A percentile compares a stretch with the other conserved stretches of the same genome.
Evolutionary conservation across 2,113 vertebrate genomes (phyloP).

Genomic region (Hippolais icterina): DNA sequence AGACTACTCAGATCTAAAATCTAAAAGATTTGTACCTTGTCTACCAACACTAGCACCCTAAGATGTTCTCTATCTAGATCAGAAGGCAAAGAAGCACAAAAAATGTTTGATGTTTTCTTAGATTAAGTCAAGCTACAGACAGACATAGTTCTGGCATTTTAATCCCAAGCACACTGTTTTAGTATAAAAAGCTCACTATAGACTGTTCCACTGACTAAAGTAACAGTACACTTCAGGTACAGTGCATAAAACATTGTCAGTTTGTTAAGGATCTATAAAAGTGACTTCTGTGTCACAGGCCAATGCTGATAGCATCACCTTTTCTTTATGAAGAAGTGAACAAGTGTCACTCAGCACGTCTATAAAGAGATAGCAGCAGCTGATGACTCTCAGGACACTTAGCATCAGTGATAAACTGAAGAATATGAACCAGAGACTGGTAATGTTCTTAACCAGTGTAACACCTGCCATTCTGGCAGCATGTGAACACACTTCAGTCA

Average conservation of each 20-base stretch:
- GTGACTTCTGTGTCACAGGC: neutral
- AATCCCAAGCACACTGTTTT: neutral
- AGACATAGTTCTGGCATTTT: neutral
- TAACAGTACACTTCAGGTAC: neutral
- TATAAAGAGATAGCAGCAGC: neutral
- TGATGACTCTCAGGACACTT: neutral
- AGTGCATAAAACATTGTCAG: neutral
- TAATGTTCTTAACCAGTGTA: neutral
- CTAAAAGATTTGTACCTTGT: neutral
- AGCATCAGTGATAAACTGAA: neutral
- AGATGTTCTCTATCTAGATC: neutral
- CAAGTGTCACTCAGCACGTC: neutral
- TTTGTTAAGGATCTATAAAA: neutral
- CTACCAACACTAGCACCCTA: neutral
- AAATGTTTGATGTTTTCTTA: neutral
- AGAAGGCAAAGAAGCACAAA: neutral
- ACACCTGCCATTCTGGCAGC: neutral
- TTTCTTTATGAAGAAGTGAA: neutral
- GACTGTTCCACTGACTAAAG: neutral
- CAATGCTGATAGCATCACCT: neutral
- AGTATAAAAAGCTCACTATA: neutral
- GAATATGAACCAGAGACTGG: neutral
- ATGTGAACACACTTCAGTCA: neutral
- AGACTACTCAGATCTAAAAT: neutral
- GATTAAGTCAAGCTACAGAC: neutral